Base-by-base conservation (phyloP, 2,888 invertebrate species). In the Idaea straminata region DNA sequence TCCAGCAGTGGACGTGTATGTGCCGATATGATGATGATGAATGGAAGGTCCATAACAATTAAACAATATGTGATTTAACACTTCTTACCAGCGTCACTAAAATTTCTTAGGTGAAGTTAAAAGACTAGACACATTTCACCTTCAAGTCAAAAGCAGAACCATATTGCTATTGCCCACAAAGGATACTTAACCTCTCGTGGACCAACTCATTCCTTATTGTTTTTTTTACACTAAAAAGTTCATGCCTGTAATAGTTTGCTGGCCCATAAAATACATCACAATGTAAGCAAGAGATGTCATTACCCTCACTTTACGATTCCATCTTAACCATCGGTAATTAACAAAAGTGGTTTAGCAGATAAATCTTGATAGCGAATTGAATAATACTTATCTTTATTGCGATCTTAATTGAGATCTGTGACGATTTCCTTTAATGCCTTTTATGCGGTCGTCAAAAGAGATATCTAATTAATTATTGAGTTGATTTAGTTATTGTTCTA, bases 351-450 rank as follows among this genome's bases (percentile, higher is more conserved):
- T 47, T 47, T 47, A 47, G 47, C 58, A 64, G 62, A 61, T 60
- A 62, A 65, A 65, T 65, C 62, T 61, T 13, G 64, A 66, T 67
- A 64, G 69, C 72, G 74, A 75, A 76, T 75, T 77, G 73, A 79
- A 78, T 76, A 72, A 67, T 67, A 69, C 70, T 74, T 77, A 80
- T 80, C 80, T 67, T 67, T 68, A 66, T 68, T 69, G 70, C 72
- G 62, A 81, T 80, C 81, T 78, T 72, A 74, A 81, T 78, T 78
- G 72, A 73, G 61, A 71, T 69, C 61, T 72, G 72, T 74, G 73
- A 71, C 70, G 71, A 73, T 74, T 70, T 69, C 58, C 70, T 71
- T 76, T 76, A 75, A 76, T 67, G 69, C 74, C 57, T 62, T 65
- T 65, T 62, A 62, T 47, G 59, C 47, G 47, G 47, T 47, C 10